Conservation (phyloP, 2,113 vertebrate species). For the Pontoporia blainvillei region DNA sequence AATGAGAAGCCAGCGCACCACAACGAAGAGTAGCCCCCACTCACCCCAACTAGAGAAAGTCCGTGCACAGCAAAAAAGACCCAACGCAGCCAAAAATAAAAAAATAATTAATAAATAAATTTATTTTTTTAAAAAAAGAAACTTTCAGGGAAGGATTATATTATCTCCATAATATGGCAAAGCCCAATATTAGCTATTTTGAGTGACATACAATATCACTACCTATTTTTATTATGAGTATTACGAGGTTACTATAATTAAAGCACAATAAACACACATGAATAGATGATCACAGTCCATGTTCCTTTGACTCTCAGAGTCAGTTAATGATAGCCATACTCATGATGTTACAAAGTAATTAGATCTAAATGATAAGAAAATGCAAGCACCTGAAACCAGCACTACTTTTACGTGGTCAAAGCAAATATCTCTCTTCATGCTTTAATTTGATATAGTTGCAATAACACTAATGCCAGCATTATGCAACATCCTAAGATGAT, state of each 20-base stretch:
- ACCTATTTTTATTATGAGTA: not conserved
- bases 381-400: not conserved
- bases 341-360: not conserved
- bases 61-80: too few species aligned
- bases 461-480: not conserved
- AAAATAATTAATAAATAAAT: not conserved
- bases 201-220: not conserved
- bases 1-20: too few species aligned
- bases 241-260: not conserved
- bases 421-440: not conserved
- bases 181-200: not conserved
- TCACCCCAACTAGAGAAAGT: too few species aligned
- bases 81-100: too few species aligned
- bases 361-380: not conserved
- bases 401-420: not conserved
- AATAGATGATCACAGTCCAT: not conserved
- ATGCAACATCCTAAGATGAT: not conserved
- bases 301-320: not conserved
- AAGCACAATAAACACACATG: not conserved
- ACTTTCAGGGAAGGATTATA: not conserved
- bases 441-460: not conserved
- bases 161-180: not conserved
- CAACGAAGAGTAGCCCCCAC: too few species aligned
- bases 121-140: not conserved
- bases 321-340: not conserved